Base-by-base conservation (phyloP, 2,888 invertebrate genomes). In the Cristatella mucedo region DNA sequence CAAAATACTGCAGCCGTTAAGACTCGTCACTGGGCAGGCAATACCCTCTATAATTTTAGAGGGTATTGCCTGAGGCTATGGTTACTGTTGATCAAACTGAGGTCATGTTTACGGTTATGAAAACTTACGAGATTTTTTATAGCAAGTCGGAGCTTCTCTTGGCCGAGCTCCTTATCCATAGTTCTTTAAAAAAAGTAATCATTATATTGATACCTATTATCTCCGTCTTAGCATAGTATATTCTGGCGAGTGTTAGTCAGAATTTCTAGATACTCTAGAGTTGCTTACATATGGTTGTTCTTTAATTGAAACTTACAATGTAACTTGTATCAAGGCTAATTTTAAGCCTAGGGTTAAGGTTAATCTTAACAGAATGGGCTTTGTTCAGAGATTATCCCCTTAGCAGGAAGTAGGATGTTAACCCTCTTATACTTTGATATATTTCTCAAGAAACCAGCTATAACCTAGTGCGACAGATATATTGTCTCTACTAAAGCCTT, bases 81-180 rank as follows among this genome's bases (percentile, higher is more conserved):
- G n/a, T n/a, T n/a, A n/a, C n/a, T n/a, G n/a, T n/a, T n/a, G n/a
- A n/a, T n/a, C n/a, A n/a, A n/a, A n/a, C n/a, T n/a, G n/a, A n/a
- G n/a, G n/a, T n/a, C n/a, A n/a, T n/a, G n/a, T n/a, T n/a, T n/a
- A n/a, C n/a, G n/a, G n/a, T n/a, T n/a, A n/a, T n/a, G n/a, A n/a
- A n/a, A n/a, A n/a, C n/a, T n/a, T n/a, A n/a, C 48, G 46, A 53
- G 54, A 55, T 55, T 54, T 56, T 54, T 56, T 53, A 40, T 56
- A 56, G 54, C 54, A 55, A 55, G 53, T 48, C 50, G 49, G 41
- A 49, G 41, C 36, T 31, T 9, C 24, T 22, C 16, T 51, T 55
- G 51, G 52, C 53, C 53, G 53, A 54, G 47, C 55, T 54, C 51
- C 46, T 55, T 51, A 31, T 13, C 22, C 21, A 20, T 11, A n/a